Evolutionary conservation across 2,113 vertebrate species (phyloP).

Genomic region (Setophaga petechia): DNA sequence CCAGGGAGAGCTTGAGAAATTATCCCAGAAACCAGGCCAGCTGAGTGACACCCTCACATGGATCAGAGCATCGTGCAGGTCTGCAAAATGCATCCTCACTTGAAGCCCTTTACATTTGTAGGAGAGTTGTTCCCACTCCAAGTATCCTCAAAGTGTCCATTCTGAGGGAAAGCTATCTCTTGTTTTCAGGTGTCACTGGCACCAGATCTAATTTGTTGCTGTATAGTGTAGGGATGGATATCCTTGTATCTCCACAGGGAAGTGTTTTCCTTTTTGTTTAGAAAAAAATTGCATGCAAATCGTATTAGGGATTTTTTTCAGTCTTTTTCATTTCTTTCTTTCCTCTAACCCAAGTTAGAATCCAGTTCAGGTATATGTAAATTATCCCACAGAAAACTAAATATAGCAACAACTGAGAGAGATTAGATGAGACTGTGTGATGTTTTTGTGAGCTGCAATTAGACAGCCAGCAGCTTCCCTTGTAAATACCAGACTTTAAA

Average conservation of each 20-base stretch:
- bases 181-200: background rate
- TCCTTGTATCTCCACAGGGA: background rate
- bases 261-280: background rate
- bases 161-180: background rate
- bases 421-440: conserved; percentile 50
- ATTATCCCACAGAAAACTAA: conserved; percentile 48
- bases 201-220: background rate
- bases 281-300: background rate
- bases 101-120: background rate
- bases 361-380: conserved; percentile 28
- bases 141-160: background rate
- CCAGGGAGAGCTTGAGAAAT: background rate
- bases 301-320: background rate
- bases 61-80: background rate
- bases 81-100: background rate
- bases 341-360: background rate
- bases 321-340: background rate
- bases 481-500: conserved; percentile 64
- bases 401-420: conserved; percentile 8
- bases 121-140: background rate
- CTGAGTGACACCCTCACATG: background rate
- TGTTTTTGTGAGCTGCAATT: conserved; percentile 62
- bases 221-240: background rate
- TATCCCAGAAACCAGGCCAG: too few species aligned
- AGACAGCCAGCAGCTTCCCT: conserved; percentile 55